These are phyloP conservation scores for Chaenogobius annularis DNA, from an alignment of 2,113 vertebrate species.

Conservation along the genomic window DNA sequence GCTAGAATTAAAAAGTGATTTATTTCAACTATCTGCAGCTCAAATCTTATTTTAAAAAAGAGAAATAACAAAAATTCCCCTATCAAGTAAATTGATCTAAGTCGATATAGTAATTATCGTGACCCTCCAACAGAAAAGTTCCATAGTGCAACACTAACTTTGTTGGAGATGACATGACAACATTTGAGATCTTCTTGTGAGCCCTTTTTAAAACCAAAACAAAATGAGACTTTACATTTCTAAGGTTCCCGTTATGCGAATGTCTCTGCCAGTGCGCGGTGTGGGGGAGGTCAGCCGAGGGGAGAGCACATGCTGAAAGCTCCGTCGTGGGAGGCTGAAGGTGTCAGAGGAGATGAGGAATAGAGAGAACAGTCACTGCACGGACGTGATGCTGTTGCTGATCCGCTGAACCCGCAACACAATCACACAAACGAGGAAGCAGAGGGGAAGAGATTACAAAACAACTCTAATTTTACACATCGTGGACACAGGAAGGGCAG, in stretches of 20 bases:
- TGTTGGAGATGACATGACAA: too few species aligned
- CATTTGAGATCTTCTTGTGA: too few species aligned
- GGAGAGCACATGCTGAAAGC: constrained; percentile 27
- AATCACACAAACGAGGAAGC: constrained; percentile 17
- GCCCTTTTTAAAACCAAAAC: too few species aligned
- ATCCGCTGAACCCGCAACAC: background rate
- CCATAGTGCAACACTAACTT: too few species aligned
- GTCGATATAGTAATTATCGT: too few species aligned
- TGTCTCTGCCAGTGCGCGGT: constrained; percentile 12
- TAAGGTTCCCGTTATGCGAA: background rate
- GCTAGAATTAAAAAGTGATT: too few species aligned
- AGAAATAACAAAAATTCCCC: too few species aligned
- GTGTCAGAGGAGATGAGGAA: constrained; percentile 44
- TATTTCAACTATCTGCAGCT: too few species aligned
- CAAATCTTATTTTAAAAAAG: too few species aligned
- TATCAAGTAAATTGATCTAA: too few species aligned
- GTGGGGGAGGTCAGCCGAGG: constrained; percentile 20
- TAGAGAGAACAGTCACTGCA: background rate
- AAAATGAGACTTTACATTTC: background rate
- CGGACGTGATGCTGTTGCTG: background rate
- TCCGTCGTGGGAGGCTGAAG: constrained; percentile 19
- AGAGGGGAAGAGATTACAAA: constrained; percentile 20
- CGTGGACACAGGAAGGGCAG: constrained; percentile 14
- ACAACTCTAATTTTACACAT: constrained; percentile 35
- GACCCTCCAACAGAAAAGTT: too few species aligned